Conservation (phyloP, 1,140 invertebrate species). For the Rhysida immarginata region DNA sequence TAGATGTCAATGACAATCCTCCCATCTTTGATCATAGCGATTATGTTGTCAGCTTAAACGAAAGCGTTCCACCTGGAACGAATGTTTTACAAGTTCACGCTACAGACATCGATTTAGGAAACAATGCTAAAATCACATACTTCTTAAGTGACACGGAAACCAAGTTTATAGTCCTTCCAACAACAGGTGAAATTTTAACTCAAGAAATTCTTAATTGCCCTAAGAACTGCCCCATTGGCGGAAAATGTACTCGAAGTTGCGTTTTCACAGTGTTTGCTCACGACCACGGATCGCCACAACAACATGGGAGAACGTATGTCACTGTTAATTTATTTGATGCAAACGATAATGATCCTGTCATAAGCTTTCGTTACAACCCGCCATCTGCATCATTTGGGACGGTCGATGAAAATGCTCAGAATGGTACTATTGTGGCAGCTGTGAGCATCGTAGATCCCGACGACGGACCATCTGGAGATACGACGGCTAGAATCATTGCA, state of each 20-base stretch:
- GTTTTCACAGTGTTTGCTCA: constrained; percentile 85
- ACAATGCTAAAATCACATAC: constrained; percentile 83
- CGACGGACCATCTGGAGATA: constrained; percentile 76
- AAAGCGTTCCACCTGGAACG: constrained; percentile 75
- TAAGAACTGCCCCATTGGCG: constrained; percentile 46
- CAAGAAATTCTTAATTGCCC: constrained; percentile 43
- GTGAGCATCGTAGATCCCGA: constrained; percentile 84
- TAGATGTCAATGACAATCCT: constrained; percentile 90
- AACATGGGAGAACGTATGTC: constrained; percentile 84
- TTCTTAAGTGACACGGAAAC: constrained; percentile 66
- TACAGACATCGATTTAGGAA: constrained; percentile 75
- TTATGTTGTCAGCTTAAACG: constrained; percentile 78
- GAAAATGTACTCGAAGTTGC: constrained; percentile 66
- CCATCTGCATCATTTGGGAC: constrained; percentile 64
- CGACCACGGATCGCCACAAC: constrained; percentile 75
- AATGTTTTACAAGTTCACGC: constrained; percentile 76
- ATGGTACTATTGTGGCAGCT: constrained; percentile 77
- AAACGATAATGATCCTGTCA: constrained; percentile 87
- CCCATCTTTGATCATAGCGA: constrained; percentile 85
- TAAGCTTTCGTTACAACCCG: constrained; percentile 77
- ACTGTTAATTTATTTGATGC: constrained; percentile 84
- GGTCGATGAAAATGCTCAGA: constrained; percentile 81
- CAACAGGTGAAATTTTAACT: constrained; percentile 70
- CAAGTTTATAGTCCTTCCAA: constrained; percentile 74
- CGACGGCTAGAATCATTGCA: constrained; percentile 58